Conservation (phyloP, 2,113 vertebrate genomes). For the Dicerorhinus sumatrensis region DNA sequence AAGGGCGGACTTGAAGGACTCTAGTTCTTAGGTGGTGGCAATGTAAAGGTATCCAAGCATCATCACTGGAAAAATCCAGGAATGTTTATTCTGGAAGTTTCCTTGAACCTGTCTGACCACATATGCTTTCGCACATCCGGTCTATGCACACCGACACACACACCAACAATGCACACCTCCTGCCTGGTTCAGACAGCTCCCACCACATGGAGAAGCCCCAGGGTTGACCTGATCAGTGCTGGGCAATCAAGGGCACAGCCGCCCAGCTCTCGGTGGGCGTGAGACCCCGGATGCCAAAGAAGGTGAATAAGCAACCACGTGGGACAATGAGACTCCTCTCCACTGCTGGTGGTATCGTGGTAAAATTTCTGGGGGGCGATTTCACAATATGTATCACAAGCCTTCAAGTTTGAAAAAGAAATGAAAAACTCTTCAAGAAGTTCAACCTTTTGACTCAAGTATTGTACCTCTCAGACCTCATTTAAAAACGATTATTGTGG, state of each 20-base stretch:
- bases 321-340: not conserved
- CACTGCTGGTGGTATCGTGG: rapidly evolving
- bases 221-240: not conserved
- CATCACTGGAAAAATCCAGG: not conserved
- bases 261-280: not conserved
- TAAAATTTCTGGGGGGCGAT: not conserved
- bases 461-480: not conserved
- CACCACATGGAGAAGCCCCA: not conserved
- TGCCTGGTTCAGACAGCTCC: not conserved
- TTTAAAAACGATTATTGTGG: not conserved
- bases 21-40: not conserved
- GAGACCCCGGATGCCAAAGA: not conserved
- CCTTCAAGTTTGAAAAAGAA: not conserved
- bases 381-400: not conserved
- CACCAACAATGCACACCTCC: too few relatives aligned
- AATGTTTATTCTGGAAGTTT: not conserved
- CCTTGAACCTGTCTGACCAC: too few relatives aligned
- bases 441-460: not conserved
- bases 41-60: not conserved
- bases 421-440: not conserved
- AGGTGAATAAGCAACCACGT: not conserved
- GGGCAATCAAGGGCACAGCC: rapidly evolving
- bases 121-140: rapidly evolving
- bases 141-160: not conserved
- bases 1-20: not conserved